A percentile compares a stretch with the other conserved stretches of the same genome.
These are phyloP conservation scores for Periparus ater DNA, from an alignment of 2,797 vertebrate genomes.

Conservation along the genomic window DNA sequence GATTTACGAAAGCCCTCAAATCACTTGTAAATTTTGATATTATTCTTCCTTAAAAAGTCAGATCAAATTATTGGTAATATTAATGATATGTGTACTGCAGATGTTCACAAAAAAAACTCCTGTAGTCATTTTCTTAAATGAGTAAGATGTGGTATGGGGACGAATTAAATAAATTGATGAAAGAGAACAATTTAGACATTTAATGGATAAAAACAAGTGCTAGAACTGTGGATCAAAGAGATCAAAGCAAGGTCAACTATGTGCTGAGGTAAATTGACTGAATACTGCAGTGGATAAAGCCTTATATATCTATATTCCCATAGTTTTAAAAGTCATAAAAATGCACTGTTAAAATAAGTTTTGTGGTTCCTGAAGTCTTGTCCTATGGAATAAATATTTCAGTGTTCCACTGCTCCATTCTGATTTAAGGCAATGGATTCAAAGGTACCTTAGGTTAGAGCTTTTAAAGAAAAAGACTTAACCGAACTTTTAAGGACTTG, in stretches of 20 bases:
- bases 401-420: neutral
- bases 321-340: slow-evolving; percentile 9
- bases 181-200: neutral
- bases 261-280: slow-evolving; percentile 11
- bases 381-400: slow-evolving; percentile 51
- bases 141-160: neutral
- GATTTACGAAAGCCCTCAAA: neutral
- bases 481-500: neutral
- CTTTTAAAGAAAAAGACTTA: neutral
- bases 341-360: slow-evolving; percentile 51
- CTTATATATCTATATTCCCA: neutral
- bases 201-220: neutral
- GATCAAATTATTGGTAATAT: neutral
- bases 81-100: neutral
- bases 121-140: neutral
- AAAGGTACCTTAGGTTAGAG: neutral
- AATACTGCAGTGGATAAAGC: neutral
- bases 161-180: neutral
- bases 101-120: neutral
- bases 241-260: slow-evolving; percentile 35
- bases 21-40: neutral
- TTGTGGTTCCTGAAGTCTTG: slow-evolving; percentile 1
- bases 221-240: neutral
- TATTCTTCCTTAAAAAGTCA: neutral
- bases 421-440: slow-evolving; percentile 4